Base-by-base conservation (phyloP, 1,140 invertebrate genomes). In the Aphelinus atriplicis region DNA sequence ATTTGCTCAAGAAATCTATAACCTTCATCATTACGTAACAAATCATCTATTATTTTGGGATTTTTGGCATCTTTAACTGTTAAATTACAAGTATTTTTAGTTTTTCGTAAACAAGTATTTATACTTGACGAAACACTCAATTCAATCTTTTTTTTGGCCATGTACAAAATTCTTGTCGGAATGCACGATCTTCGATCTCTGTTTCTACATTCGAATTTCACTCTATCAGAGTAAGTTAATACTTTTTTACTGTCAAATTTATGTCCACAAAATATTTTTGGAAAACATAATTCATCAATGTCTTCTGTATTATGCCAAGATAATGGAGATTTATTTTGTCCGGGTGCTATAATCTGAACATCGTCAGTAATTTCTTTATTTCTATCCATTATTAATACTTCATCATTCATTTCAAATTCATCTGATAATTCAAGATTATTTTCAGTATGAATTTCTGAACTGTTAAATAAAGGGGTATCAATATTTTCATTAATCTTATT, bases 81-180 rank as follows among this genome's bases (percentile, higher is more conserved):
- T 56, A 67, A 45, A 45, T 67, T 67, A 1, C 46, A 2, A 56
- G 3, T 56, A n/a, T 57, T 67, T 43, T 56, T 56, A 26, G 45
- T 43, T 67, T 67, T 67, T 67, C 65, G 55, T 7, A 67, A 45
- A 45, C 65, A 67, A 2, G n/a, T 67, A 55, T 67, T 56, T 6
- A 67, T 67, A 43, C 45, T 43, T 56, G 65, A 57, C 7, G 3
- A 56, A 45, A 67, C 53, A 3, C 51, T 5, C 45, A 9, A 9
- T 45, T 67, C 53, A 56, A 67, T 26, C 45, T 67, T 67, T 45
- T 67, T 3, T 67, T 67, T 67, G 3, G 65, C 51, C 65, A 67
- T 67, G 43, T 55, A 65, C 46, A 65, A 66, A 51, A 66, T 26
- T 55, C 10, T 7, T n/a, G n/a, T n/a, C n/a, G n/a, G n/a, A n/a